A percentile compares a stretch with the other conserved stretches of the same genome.
phyloP scores from a whole-genome alignment of 2,113 vertebrate genomes.

The Pluvianellus socialis region DNA sequence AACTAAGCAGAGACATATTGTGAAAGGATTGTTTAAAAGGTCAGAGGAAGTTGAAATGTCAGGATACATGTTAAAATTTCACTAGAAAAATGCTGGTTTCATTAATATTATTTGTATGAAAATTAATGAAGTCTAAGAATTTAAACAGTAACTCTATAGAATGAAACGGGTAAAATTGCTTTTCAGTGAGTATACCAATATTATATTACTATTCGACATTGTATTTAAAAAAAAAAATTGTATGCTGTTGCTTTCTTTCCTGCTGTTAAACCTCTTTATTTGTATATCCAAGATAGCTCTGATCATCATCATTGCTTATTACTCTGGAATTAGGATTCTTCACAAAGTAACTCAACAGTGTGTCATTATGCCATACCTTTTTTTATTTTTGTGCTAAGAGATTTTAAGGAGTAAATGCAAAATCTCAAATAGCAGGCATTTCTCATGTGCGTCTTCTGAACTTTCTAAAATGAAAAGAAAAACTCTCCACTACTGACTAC shows the following conservation, averaged over 20 bases:
- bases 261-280: not conserved
- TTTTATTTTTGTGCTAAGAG: not conserved
- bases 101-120: constrained; percentile 27
- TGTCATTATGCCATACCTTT: not conserved
- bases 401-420: not conserved
- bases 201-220: not conserved
- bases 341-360: not conserved
- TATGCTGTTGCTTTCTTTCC: not conserved
- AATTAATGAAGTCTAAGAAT: constrained; percentile 37
- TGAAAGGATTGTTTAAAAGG: constrained; percentile 44
- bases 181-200: not conserved
- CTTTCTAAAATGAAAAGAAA: not conserved
- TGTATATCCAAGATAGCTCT: not conserved
- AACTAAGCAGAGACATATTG: not conserved
- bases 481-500: not conserved
- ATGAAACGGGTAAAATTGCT: constrained; percentile 13
- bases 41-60: constrained; percentile 47
- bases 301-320: not conserved
- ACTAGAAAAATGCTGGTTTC: constrained; percentile 40
- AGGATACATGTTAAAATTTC: constrained; percentile 42
- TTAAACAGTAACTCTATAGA: constrained; percentile 5
- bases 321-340: not conserved
- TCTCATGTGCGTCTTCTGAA: not conserved
- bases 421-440: not conserved
- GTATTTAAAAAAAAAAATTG: not conserved